Evolutionary conservation across 2,113 vertebrate genomes (phyloP).

Genomic region (Dolichallabes microphthalmus): DNA sequence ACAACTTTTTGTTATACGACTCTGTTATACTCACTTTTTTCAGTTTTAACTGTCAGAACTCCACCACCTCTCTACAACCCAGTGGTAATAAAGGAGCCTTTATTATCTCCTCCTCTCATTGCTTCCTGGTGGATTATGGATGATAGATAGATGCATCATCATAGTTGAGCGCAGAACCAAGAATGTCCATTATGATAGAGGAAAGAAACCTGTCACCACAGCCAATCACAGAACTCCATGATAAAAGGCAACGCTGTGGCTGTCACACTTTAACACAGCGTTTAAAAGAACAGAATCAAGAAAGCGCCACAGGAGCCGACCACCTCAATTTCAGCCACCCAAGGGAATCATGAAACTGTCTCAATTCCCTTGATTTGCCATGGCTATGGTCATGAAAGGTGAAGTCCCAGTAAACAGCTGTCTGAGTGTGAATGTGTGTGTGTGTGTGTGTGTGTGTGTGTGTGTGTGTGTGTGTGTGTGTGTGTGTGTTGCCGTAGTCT

Average conservation of each 20-base stretch:
- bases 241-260: not conserved
- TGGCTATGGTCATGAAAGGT: not conserved
- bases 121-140: not conserved
- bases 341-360: not conserved
- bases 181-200: not conserved
- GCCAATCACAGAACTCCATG: not conserved
- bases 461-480: too few relatives aligned
- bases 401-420: slow-evolving; percentile 4
- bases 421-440: not conserved
- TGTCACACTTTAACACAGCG: not conserved
- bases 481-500: not conserved
- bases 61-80: not conserved
- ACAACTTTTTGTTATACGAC: too few relatives aligned
- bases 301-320: not conserved
- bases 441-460: not conserved
- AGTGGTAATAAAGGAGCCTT: not conserved
- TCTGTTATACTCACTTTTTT: not conserved
- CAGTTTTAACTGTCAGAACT: not conserved
- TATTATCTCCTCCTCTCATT: not conserved
- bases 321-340: not conserved
- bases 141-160: not conserved
- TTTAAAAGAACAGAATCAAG: slow-evolving; percentile 6
- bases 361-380: not conserved
- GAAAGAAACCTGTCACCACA: not conserved
- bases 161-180: not conserved